Base-by-base conservation (phyloP, 35 echinoderm and acorn worm genomes). In the Ptychodera flava region DNA sequence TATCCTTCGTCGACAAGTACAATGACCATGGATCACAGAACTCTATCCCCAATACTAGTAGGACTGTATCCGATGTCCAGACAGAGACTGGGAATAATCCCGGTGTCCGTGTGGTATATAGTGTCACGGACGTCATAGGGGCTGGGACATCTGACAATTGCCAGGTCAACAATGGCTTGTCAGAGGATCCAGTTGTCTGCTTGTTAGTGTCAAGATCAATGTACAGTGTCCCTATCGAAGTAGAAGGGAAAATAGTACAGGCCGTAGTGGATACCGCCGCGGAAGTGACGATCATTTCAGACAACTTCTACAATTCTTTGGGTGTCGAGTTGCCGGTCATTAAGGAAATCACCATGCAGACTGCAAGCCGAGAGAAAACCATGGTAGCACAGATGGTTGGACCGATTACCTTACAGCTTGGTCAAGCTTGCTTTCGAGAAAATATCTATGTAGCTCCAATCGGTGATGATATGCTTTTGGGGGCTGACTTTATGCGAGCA, bases 391-490 rank as follows among this genome's bases (percentile, higher is more conserved):
- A 77, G 1, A 35, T 77, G 15, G 85, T 87, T 27, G 90, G 90
- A 12, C 90, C 90, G 1, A 78, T 91, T 0, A 16, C 79, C 35
- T 76, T 88, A 28, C 28, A 1, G 1, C 28, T 81, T 12, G 90
- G 90, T 10, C 34, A 76, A 16, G 33, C 79, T 31, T 32, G 29
- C 29, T 87, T 36, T 30, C 32, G 33, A 0, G 85, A 81, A 31
- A 36, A 31, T 28, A 37, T 91, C 29, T 88, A 87, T 81, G 90
- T 91, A 35, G 90, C 90, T 30, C 90, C 78, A 16, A 91, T 91
- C 33, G 78, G 82, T 10, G 90, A 91, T 32, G 90, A 91, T 33
- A 91, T 91, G 90, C 37, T 91, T 2, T 75, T 91, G 78, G 90
- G 90, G 37, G 33, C 37, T 28, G 90, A 91, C 37, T 85, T 91